Percentiles rank a stretch among this genome's conserved stretches.
Evolutionary conservation across 1,140 invertebrate species (phyloP).

Genomic region (Orchesella cincta): DNA sequence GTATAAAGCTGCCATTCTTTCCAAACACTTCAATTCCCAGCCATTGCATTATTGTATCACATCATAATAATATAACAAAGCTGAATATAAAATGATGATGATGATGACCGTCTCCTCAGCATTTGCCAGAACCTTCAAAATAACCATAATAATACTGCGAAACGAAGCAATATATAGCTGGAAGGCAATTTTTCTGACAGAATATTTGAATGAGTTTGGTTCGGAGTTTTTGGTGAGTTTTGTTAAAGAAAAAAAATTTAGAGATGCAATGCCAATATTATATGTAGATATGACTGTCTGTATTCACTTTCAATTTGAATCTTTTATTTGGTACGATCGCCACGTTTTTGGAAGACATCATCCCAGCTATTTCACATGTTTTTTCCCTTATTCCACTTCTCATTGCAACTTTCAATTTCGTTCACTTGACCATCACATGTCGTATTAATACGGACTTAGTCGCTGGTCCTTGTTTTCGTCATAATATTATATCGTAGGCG

Average conservation of each 20-base stretch:
- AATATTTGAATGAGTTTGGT: conserved; percentile 1
- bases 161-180: neutral
- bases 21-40: neutral
- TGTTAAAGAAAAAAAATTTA: too few relatives aligned
- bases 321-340: too few relatives aligned
- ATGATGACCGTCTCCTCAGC: too few relatives aligned
- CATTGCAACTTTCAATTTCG: conserved; percentile 19
- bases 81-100: too few relatives aligned
- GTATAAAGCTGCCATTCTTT: too few relatives aligned
- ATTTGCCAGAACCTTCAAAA: too few relatives aligned
- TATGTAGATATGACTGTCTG: too few relatives aligned
- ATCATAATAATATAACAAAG: neutral
- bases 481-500: neutral
- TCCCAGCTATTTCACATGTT: too few relatives aligned
- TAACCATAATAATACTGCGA: neutral
- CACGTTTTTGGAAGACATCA: too few relatives aligned
- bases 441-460: neutral
- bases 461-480: neutral
- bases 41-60: neutral
- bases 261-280: too few relatives aligned
- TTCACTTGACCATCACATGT: neutral
- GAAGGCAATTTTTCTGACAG: conserved; percentile 10
- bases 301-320: too few relatives aligned
- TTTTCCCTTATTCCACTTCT: neutral
- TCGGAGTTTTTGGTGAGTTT: neutral